A percentile compares a stretch with the other conserved stretches of the same genome.
Evolutionary conservation across 2,797 vertebrate genomes (phyloP).

Genomic region (Balearica regulorum): DNA sequence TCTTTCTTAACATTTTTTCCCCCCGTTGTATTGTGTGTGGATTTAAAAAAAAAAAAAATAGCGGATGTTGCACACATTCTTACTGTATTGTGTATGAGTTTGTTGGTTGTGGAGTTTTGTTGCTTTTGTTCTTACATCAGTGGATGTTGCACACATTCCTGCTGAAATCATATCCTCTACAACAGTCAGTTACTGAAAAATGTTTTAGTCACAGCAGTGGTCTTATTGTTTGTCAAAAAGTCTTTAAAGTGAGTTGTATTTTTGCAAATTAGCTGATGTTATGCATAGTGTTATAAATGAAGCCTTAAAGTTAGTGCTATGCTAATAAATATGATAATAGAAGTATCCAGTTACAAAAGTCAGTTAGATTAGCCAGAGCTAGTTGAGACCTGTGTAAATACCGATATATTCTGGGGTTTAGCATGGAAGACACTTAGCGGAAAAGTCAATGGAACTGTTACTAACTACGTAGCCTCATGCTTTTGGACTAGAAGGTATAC

Average conservation of each 20-base stretch:
- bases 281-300: not conserved
- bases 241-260: not conserved
- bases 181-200: not conserved
- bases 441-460: not conserved
- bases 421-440: not conserved
- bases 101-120: not conserved
- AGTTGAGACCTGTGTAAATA: not conserved
- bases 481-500: not conserved
- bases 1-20: not conserved
- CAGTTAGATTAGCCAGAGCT: not conserved
- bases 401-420: not conserved
- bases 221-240: not conserved
- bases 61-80: not conserved
- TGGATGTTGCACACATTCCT: not conserved
- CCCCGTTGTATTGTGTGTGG: not conserved
- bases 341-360: not conserved
- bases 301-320: not conserved
- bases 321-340: not conserved
- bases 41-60: no score
- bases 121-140: not conserved
- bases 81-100: not conserved
- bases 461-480: not conserved
- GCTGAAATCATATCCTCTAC: not conserved
- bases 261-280: not conserved
- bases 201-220: not conserved